These are phyloP conservation scores for Homarus americanus DNA, from an alignment of 1,140 invertebrate genomes.

Conservation along the genomic window DNA sequence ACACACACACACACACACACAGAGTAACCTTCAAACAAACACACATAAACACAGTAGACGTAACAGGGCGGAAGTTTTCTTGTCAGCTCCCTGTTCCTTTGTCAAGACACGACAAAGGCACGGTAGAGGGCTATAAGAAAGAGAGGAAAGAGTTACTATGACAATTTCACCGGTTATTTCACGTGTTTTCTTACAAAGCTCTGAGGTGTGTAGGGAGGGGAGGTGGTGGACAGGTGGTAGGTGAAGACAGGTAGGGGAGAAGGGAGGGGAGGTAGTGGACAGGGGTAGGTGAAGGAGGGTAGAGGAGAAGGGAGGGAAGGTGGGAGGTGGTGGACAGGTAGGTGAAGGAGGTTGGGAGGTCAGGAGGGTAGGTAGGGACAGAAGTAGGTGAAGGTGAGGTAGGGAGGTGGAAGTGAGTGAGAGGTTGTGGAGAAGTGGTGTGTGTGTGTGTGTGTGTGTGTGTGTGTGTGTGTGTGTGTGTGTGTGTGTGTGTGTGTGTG, in stretches of 20 bases:
- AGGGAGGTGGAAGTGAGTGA: too few species aligned
- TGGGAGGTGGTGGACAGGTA: not conserved
- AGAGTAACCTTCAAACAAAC: not conserved
- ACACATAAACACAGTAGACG: not conserved
- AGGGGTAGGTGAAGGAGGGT: not conserved
- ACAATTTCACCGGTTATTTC: too few species aligned
- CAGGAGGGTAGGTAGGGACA: not conserved
- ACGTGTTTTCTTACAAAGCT: too few species aligned
- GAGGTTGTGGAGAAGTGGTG: too few species aligned
- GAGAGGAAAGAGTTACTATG: not conserved
- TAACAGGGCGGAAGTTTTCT: not conserved
- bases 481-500: too few species aligned
- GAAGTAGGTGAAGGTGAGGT: not conserved
- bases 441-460: too few species aligned
- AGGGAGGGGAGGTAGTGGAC: not conserved
- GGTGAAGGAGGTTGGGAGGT: not conserved
- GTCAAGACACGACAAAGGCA: too few species aligned
- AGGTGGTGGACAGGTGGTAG: not conserved
- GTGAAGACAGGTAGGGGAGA: not conserved
- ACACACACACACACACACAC: not conserved
- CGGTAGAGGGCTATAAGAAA: too few species aligned
- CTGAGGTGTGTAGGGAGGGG: not conserved
- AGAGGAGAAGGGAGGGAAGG: not conserved
- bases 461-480: too few species aligned
- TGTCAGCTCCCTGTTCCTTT: too few species aligned